Percentiles rank a stretch among this genome's conserved stretches.
Conservation (phyloP, 2,888 invertebrate species). For the Oxycera nigricornis region DNA sequence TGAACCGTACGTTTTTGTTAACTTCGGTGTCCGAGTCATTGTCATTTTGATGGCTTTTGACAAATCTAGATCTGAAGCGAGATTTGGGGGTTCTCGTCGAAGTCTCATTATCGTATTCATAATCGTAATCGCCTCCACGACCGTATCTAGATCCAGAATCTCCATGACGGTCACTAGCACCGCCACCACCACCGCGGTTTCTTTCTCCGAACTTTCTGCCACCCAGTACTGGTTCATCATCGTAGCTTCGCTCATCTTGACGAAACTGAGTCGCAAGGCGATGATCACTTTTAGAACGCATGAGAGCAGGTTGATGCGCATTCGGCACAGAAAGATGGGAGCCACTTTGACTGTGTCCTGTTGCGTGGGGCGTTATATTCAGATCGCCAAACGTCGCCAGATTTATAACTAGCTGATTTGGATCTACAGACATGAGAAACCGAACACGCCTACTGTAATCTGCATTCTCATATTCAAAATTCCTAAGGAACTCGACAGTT, state of each 20-base stretch:
- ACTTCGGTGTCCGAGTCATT: conserved; percentile 81
- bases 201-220: conserved; percentile 83
- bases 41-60: conserved; percentile 72
- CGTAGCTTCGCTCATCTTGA: conserved; percentile 76
- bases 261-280: conserved; percentile 87
- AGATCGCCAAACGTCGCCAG: conserved; percentile 90
- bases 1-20: conserved; percentile 71
- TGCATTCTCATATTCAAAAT: conserved; percentile 92
- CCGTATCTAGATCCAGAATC: conserved; percentile 61
- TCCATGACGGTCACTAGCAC: conserved; percentile 63
- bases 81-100: conserved; percentile 68
- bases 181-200: conserved; percentile 55
- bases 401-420: conserved; percentile 87
- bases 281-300: conserved; percentile 93
- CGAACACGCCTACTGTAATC: conserved; percentile 86
- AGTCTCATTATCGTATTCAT: conserved; percentile 73
- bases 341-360: conserved; percentile 61
- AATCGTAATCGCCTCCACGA: conserved; percentile 68
- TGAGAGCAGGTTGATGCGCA: conserved; percentile 76
- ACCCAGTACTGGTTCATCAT: conserved; percentile 74
- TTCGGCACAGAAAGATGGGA: conserved; percentile 69
- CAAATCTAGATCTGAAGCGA: conserved; percentile 76
- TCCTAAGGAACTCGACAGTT: conserved; percentile 93
- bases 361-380: conserved; percentile 73
- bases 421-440: conserved; percentile 89